A percentile compares a stretch with the other conserved stretches of the same genome.
Conservation (phyloP, 64 coral and sea anemone species). For the Stichodactyla mertensii region DNA sequence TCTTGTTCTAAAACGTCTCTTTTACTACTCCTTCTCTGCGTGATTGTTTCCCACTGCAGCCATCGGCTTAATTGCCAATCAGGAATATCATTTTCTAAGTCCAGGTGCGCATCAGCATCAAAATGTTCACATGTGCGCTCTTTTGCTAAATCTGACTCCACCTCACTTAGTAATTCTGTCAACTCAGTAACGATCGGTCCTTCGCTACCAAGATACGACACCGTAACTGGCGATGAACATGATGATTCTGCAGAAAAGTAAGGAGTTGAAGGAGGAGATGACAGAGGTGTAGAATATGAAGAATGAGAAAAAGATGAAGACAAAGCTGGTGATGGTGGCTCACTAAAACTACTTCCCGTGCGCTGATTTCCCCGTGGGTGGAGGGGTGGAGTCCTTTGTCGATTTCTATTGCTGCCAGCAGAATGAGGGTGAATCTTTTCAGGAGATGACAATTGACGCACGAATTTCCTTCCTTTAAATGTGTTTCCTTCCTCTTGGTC, state of each 20-base stretch:
- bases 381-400: conserved; percentile 40
- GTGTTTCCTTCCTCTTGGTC: conserved; percentile 49
- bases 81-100: conserved; percentile 27
- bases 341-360: conserved; percentile 16
- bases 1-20: conserved; percentile 59
- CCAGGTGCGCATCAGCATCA: neutral
- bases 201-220: conserved; percentile 40
- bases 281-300: conserved; percentile 48
- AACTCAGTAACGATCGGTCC: conserved; percentile 12
- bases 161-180: conserved; percentile 26
- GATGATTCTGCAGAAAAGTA: conserved; percentile 45
- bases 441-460: conserved; percentile 41
- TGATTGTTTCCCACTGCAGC: conserved; percentile 52
- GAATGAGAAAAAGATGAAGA: conserved; percentile 53
- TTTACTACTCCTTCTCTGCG: conserved; percentile 47
- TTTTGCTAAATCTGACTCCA: conserved; percentile 37
- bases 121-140: neutral
- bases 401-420: conserved; percentile 18
- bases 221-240: conserved; percentile 42
- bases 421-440: conserved; percentile 24
- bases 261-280: conserved; percentile 39
- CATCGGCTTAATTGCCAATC: conserved; percentile 54
- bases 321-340: conserved; percentile 58
- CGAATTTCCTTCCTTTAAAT: conserved; percentile 17
- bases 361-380: conserved; percentile 4